These are phyloP conservation scores for Notolabrus celidotus DNA, from an alignment of 2,797 vertebrate genomes.

Conservation along the genomic window DNA sequence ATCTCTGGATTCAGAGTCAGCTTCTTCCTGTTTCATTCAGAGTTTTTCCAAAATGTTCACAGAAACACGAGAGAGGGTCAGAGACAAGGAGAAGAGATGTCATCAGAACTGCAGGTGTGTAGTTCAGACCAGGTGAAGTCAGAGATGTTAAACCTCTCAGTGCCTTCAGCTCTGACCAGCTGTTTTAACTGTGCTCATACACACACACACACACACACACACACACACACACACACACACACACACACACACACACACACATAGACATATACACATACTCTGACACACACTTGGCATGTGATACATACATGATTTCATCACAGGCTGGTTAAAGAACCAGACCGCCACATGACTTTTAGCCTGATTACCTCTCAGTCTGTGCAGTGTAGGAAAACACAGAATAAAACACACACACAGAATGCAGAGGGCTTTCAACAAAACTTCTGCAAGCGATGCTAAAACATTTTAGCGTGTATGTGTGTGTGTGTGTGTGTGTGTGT, in stretches of 20 bases:
- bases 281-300: slow-evolving; percentile 4
- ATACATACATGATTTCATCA: slow-evolving; percentile 21
- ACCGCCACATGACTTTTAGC: slow-evolving; percentile 3
- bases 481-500: not conserved
- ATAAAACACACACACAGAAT: slow-evolving; percentile 1
- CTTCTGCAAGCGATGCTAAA: slow-evolving; percentile 47
- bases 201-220: not conserved
- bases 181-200: slow-evolving; percentile 4
- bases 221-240: not conserved
- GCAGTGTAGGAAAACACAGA: slow-evolving; percentile 7
- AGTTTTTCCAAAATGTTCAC: no score
- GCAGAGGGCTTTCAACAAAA: slow-evolving; percentile 47
- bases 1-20: no score
- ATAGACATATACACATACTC: not conserved
- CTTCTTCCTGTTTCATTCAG: no score
- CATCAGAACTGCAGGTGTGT: not conserved
- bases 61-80: not conserved
- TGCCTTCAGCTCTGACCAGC: slow-evolving; percentile 5
- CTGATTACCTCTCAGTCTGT: slow-evolving; percentile 22
- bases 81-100: not conserved
- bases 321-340: slow-evolving; percentile 6
- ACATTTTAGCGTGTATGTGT: slow-evolving; percentile 43
- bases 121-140: slow-evolving; percentile 4
- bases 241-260: slow-evolving; percentile 14
- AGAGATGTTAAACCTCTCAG: slow-evolving; percentile 6